A percentile compares a stretch with the other conserved stretches of the same genome.
Evolutionary conservation across 37 sponge, comb jelly and placozoan species (phyloP).

Genomic region (Geodia barretti): DNA sequence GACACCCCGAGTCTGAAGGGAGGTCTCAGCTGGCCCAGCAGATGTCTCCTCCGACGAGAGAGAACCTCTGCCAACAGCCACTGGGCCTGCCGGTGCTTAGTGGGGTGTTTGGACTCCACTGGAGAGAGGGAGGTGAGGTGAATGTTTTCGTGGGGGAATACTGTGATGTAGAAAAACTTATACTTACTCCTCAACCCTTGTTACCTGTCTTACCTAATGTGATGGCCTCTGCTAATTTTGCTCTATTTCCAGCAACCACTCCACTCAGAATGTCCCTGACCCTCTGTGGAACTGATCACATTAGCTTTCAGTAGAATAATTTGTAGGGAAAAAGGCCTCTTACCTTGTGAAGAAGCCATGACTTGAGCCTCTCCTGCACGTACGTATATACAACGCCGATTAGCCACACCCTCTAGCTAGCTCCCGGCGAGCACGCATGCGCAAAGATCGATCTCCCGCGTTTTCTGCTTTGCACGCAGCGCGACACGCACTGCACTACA

Average conservation of each 20-base stretch:
- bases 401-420: no score
- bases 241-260: slow-evolving; percentile 51
- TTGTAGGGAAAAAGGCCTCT: no score
- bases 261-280: slow-evolving; percentile 40
- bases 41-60: slow-evolving; percentile 29
- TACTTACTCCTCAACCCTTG: no score
- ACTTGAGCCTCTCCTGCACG: no score
- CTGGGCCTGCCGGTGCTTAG: slow-evolving; percentile 54
- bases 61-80: slow-evolving; percentile 76
- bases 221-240: slow-evolving; percentile 71
- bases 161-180: no score
- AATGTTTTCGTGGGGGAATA: background rate
- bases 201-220: slow-evolving; percentile 70
- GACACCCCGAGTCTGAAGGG: slow-evolving; percentile 87
- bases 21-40: slow-evolving; percentile 9
- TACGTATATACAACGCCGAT: no score
- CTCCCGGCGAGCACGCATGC: no score
- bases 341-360: no score
- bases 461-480: no score
- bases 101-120: slow-evolving; percentile 82
- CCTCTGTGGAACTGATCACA: slow-evolving; percentile 9
- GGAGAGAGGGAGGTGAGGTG: background rate
- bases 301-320: no score
- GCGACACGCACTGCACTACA: no score
- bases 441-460: no score